These are phyloP conservation scores for Eilema sororculum DNA, from an alignment of 2,888 invertebrate genomes.

Conservation along the genomic window DNA sequence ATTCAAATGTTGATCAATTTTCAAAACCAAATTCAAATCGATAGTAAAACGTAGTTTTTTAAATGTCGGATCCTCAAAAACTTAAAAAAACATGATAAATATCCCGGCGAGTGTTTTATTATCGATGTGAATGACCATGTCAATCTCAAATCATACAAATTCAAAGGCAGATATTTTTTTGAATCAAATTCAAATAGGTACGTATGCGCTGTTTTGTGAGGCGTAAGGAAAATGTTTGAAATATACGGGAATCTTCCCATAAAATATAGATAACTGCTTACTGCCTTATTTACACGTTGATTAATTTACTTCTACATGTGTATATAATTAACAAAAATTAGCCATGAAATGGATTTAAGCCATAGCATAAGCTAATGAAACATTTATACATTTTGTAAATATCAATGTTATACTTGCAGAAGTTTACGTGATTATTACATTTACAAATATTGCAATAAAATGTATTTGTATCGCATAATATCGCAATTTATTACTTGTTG, in stretches of 20 bases:
- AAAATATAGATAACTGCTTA: neutral
- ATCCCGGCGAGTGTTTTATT: too few relatives aligned
- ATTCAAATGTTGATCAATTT: neutral
- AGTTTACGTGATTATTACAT: neutral
- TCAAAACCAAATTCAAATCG: neutral
- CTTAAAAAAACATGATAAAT: too few relatives aligned
- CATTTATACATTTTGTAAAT: conserved; percentile 6
- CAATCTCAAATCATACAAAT: too few relatives aligned
- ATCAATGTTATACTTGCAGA: neutral
- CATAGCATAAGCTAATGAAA: neutral
- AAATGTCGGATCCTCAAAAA: too few relatives aligned
- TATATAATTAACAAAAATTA: neutral
- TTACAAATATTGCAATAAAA: neutral
- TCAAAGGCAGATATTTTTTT: too few relatives aligned
- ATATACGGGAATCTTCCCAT: neutral
- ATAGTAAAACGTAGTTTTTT: too few relatives aligned
- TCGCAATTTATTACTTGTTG: neutral
- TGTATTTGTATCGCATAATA: neutral
- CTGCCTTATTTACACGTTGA: neutral
- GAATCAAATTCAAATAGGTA: too few relatives aligned
- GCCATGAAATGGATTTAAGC: neutral
- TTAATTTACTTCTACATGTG: neutral
- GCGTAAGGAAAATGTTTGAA: neutral
- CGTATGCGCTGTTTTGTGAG: too few relatives aligned
- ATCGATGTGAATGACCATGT: too few relatives aligned